Percentiles rank a stretch among this genome's conserved stretches.
Evolutionary conservation across 1,140 invertebrate genomes (phyloP).

Genomic region (Heliothis subflexa): DNA sequence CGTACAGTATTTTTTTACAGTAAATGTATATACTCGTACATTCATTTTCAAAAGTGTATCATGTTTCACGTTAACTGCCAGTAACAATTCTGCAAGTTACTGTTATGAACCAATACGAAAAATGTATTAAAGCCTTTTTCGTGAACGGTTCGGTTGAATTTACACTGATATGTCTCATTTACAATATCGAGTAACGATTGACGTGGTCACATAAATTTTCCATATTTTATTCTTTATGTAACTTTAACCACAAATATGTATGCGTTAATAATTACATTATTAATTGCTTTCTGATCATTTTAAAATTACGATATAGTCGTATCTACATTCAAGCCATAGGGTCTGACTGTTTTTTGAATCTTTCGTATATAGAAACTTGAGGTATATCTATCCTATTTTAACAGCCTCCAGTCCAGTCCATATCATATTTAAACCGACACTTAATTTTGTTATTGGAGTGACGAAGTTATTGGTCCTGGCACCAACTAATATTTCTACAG

Average conservation of each 20-base stretch:
- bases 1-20: constrained; percentile 17
- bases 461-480: no score
- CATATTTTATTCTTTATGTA: not conserved
- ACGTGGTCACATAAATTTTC: not conserved
- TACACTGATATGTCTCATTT: constrained; percentile 3
- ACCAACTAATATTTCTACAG: no score
- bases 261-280: not conserved
- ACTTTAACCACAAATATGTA: not conserved
- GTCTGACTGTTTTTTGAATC: no score
- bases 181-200: not conserved
- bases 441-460: no score
- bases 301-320: no score
- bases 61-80: constrained; percentile 39
- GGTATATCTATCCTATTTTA: no score
- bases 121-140: constrained; percentile 32
- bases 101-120: constrained; percentile 38
- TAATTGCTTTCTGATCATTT: no score
- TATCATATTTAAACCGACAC: no score
- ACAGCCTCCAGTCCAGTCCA: no score
- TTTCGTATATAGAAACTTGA: no score
- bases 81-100: constrained; percentile 35
- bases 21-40: not conserved
- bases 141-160: not conserved
- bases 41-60: constrained; percentile 39
- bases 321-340: no score